phyloP scores from a whole-genome alignment of 2,113 vertebrate species.

The Cephalophus harveyi region DNA sequence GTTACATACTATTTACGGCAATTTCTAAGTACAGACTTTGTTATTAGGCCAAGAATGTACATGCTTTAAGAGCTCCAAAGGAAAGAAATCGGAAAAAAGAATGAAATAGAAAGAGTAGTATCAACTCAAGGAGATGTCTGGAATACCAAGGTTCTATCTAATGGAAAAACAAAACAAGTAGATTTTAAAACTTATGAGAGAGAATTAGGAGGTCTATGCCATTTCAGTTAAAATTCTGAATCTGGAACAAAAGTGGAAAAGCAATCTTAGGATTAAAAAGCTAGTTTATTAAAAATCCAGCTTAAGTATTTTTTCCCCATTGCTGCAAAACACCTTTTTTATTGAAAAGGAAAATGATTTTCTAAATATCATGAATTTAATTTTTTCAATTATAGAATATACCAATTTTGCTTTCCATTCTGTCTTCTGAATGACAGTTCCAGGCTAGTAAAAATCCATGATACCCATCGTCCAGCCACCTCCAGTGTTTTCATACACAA shows the following conservation, averaged over 20 bases:
- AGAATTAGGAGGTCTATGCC: background rate
- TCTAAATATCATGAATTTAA: background rate
- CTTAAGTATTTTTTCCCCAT: background rate
- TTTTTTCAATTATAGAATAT: background rate
- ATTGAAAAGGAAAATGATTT: background rate
- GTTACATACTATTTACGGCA: background rate
- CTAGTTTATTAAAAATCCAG: background rate
- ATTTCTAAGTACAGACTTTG: constrained; percentile 7
- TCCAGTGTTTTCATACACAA: background rate
- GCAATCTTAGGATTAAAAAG: background rate
- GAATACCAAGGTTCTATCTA: background rate
- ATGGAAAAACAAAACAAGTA: background rate
- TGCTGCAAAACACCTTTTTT: background rate
- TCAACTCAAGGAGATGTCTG: background rate
- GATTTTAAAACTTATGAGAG: background rate
- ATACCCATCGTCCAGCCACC: background rate
- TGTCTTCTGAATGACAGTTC: background rate
- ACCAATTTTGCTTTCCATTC: background rate
- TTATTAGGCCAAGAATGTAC: background rate
- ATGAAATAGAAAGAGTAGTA: background rate
- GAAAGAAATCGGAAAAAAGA: background rate
- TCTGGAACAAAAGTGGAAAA: background rate
- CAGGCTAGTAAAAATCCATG: background rate
- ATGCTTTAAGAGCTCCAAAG: background rate
- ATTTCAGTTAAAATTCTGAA: constrained; percentile 3